Percentiles rank a stretch among this genome's conserved stretches.
These are phyloP conservation scores for Exocentrus adspersus DNA, from an alignment of 2,888 invertebrate genomes.

Conservation along the genomic window DNA sequence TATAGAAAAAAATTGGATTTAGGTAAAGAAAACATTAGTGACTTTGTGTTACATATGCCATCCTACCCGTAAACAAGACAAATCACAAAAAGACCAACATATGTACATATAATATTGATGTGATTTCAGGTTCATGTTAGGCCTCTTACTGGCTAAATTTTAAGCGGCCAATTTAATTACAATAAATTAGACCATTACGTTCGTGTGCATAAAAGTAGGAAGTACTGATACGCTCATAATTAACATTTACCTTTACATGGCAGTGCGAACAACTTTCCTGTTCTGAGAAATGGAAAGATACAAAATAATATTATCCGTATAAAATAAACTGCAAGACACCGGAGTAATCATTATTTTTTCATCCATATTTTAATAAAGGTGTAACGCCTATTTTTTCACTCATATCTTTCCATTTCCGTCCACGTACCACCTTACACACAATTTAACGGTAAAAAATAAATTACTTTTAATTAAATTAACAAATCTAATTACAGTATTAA, in stretches of 20 bases:
- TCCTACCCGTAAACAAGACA: neutral
- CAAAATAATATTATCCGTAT: too few relatives aligned
- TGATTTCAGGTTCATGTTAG: constrained; percentile 8
- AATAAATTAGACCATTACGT: constrained; percentile 25
- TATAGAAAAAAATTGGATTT: neutral
- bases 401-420: neutral
- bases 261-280: constrained; percentile 22
- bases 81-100: neutral
- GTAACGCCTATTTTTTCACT: neutral
- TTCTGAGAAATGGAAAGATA: neutral
- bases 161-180: constrained; percentile 24
- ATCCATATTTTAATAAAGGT: neutral
- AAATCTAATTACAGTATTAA: constrained; percentile 37
- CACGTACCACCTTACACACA: constrained; percentile 12
- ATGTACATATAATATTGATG: neutral
- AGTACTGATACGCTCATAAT: neutral
- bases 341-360: too few relatives aligned
- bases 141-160: constrained; percentile 21
- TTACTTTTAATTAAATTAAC: constrained; percentile 38
- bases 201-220: constrained; percentile 18
- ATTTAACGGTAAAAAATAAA: constrained; percentile 36
- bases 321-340: too few relatives aligned
- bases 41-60: too few relatives aligned
- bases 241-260: constrained; percentile 18
- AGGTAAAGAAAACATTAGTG: neutral